Evolutionary conservation across 2,888 invertebrate species (phyloP).

Genomic region (Parelbella ahira): DNA sequence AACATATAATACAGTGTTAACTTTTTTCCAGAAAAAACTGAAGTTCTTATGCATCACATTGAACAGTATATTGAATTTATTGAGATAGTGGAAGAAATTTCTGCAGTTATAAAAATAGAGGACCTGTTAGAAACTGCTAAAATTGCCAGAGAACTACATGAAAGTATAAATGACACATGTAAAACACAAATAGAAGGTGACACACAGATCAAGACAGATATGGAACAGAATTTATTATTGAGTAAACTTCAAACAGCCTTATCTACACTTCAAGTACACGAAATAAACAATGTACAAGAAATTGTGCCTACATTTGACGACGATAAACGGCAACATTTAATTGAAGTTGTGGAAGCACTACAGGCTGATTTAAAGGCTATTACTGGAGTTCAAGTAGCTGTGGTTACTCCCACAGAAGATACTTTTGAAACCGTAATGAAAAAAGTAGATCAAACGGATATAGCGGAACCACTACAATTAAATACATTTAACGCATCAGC

Average conservation of each 20-base stretch:
- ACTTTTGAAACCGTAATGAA: no score
- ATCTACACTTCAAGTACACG: slow-evolving; percentile 45
- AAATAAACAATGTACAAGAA: slow-evolving; percentile 45
- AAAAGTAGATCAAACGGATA: no score
- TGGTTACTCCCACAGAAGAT: slow-evolving; percentile 35
- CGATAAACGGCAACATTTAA: slow-evolving; percentile 44
- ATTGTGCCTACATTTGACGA: slow-evolving; percentile 38
- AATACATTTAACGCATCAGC: no score
- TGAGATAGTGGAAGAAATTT: slow-evolving; percentile 59
- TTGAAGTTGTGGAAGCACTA: slow-evolving; percentile 45
- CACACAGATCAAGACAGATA: slow-evolving; percentile 22
- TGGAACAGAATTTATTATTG: slow-evolving; percentile 41
- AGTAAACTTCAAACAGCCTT: slow-evolving; percentile 49
- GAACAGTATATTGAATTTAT: slow-evolving; percentile 59
- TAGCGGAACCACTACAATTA: no score
- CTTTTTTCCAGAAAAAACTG: slow-evolving; percentile 49
- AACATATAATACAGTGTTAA: no score
- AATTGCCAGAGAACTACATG: slow-evolving; percentile 50
- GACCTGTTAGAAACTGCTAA: slow-evolving; percentile 47
- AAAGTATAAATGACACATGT: slow-evolving; percentile 35
- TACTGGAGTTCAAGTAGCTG: slow-evolving; percentile 37
- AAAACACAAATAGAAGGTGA: slow-evolving; percentile 27
- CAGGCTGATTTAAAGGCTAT: slow-evolving; percentile 50
- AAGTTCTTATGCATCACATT: slow-evolving; percentile 47
- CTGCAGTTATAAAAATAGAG: slow-evolving; percentile 47